Base-by-base conservation (phyloP, 1,140 invertebrate species). In the Lethocerus indicus region DNA sequence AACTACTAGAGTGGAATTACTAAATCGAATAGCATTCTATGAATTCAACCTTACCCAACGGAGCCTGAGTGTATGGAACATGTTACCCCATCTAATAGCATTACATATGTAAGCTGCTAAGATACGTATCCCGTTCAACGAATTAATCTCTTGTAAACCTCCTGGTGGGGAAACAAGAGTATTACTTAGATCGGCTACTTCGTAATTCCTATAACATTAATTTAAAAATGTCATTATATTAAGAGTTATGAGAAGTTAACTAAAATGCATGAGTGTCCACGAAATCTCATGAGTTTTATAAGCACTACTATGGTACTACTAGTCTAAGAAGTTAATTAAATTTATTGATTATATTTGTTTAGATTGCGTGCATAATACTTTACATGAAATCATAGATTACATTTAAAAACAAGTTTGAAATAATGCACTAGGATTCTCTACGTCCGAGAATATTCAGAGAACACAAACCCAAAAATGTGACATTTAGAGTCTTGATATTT, bases 11-110 rank as follows among this genome's bases (percentile, higher is more conserved):
- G n/a, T n/a, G n/a, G n/a, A n/a, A n/a, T n/a, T n/a, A n/a, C n/a
- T n/a, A n/a, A n/a, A n/a, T n/a, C n/a, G n/a, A n/a, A n/a, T n/a
- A n/a, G n/a, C n/a, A n/a, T n/a, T n/a, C n/a, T n/a, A n/a, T n/a
- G n/a, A n/a, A n/a, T n/a, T n/a, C n/a, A n/a, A n/a, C n/a, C n/a
- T 32, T 44, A 44, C 42, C 42, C 42, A 44, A 28, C 25, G n/a
- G 23, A 44, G 42, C 3, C 42, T 26, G 3, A 44, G 25, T 5
- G 42, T 28, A n/a, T 44, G 42, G 42, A 44, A 44, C 26, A 44
- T 13, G 21, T 44, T 44, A n/a, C 42, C 25, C 42, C 42, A 44
- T 44, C 42, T 26, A 4, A 44, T 20, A 7, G 42, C 26, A 23
- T 44, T 27, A 23, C 42, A 44, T 12, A 44, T 13, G 25, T 44